Conservation (phyloP, 1,140 invertebrate species). For the Latrodectus geometricus region DNA sequence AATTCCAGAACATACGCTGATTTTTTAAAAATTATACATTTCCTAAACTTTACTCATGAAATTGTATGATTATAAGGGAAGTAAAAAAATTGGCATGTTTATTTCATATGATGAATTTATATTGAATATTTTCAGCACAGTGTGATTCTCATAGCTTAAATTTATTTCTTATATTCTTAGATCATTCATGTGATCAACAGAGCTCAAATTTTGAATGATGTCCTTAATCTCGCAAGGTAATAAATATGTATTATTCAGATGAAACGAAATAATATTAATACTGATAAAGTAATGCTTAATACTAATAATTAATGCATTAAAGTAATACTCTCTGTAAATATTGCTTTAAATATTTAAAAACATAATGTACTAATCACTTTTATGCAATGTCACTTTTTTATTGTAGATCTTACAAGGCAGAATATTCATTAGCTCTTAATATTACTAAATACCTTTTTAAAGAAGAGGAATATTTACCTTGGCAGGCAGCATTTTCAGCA, state of each 20-base stretch:
- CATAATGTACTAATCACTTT: neutral
- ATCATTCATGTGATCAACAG: conserved; percentile 81
- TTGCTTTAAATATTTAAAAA: neutral
- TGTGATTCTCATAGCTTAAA: neutral
- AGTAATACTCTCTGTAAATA: neutral
- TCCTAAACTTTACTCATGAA: too few relatives aligned
- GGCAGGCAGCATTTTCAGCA: conserved; percentile 76
- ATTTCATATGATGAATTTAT: neutral
- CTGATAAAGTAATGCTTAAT: too few relatives aligned
- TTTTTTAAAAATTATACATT: too few relatives aligned
- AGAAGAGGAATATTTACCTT: conserved; percentile 83
- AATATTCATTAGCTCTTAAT: conserved; percentile 80
- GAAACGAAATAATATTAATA: neutral
- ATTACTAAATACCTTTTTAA: conserved; percentile 79
- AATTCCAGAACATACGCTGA: too few relatives aligned
- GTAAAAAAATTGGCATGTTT: neutral
- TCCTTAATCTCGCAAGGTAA: conserved; percentile 79
- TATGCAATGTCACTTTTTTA: neutral
- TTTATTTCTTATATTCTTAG: neutral
- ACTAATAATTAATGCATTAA: neutral
- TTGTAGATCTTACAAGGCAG: conserved; percentile 73
- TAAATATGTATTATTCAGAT: neutral
- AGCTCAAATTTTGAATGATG: conserved; percentile 89
- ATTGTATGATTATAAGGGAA: too few relatives aligned
- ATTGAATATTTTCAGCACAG: neutral